Base-by-base conservation (phyloP, 2,113 vertebrate species). In the Hyperopisus bebe region DNA sequence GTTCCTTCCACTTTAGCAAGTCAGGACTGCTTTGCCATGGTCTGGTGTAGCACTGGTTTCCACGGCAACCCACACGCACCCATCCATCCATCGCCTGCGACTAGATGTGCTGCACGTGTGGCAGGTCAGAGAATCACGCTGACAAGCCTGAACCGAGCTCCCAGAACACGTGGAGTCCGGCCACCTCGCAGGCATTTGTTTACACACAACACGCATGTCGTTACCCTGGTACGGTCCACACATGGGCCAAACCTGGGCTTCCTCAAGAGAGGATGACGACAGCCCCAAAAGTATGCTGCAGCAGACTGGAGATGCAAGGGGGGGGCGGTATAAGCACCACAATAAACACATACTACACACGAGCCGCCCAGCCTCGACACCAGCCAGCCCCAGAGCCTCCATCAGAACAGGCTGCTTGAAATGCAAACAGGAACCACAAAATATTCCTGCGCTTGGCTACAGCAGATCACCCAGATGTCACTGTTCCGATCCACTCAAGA, bases 181-280 rank as follows among this genome's bases (percentile, higher is more conserved):
- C 55, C 24, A n/a, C 55, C 55, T 9, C 27, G 3, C n/a, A 11
- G 74, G 35, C 15, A 21, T 80, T 10, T 3, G 35, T 80, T 77
- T 35, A 39, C 17, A 80, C 74, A 17, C 35, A 19, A 19, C 35
- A 42, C 35, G 0, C 4, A 0, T 93, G 93, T 93, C 88, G 91
- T 90, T 91, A 92, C 92, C 93, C 91, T 90, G 92, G 92, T 94
- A 91, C 90, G 90, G 88, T 87, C 87, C 92, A 90, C 80, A 21
- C 89, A 27, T 35, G 84, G 5, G 6, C 82, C 74, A 6, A 90
- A 91, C 90, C 88, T 51, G 92, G 93, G 92, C 58, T 66, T 66
- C 89, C 89, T 84, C 84, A 74, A 90, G 19, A n/a, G 47, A 80
- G 82, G 48, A 27, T 58, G 46, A 85, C 66, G 70, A 24, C 82